Base-by-base conservation (phyloP, 2,888 invertebrate genomes). In the Phrixothrix hirtus region DNA sequence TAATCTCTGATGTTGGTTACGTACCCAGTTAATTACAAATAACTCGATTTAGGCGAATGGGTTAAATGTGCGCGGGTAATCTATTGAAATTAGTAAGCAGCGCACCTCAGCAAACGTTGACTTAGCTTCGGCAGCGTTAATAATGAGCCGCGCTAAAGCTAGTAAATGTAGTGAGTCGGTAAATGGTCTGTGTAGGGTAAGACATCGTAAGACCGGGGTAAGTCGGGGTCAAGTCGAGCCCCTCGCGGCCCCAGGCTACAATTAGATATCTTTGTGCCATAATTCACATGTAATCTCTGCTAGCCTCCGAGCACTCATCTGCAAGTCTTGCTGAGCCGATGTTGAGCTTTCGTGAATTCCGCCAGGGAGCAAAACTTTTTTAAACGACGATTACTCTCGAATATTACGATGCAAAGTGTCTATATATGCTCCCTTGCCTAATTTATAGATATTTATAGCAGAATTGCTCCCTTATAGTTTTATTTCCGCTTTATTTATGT, bases 261-360 rank as follows among this genome's bases (percentile, higher is more conserved):
- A 78, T 78, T 78, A 78, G 77, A 77, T 78, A 78, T 78, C 78
- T 78, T 77, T 75, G 75, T 73, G 75, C 76, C 74, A 78, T 78
- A 78, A 78, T 83, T 83, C 82, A 82, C 78, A 79, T 77, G 81
- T 80, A 82, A 80, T 78, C 80, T 81, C 75, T 73, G 74, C 73
- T 72, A 72, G 73, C 71, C 73, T 74, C 70, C 65, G 69, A 73
- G 72, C 71, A 73, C 74, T 72, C 72, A 72, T 72, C 71, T 71
- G 72, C 72, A 70, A 65, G 64, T 63, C 64, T 52, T 53, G 57
- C 37, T 53, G 46, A 51, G 43, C 44, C 44, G 44, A 31, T 44
- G 50, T 50, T 50, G 37, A 50, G 44, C 44, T 51, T 51, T 51
- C 32, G 52, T 13, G 39, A 51, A 52, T 46, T 52, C 26, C 46